Base-by-base conservation (phyloP, 2,888 invertebrate genomes). In the Ophion ellenae region DNA sequence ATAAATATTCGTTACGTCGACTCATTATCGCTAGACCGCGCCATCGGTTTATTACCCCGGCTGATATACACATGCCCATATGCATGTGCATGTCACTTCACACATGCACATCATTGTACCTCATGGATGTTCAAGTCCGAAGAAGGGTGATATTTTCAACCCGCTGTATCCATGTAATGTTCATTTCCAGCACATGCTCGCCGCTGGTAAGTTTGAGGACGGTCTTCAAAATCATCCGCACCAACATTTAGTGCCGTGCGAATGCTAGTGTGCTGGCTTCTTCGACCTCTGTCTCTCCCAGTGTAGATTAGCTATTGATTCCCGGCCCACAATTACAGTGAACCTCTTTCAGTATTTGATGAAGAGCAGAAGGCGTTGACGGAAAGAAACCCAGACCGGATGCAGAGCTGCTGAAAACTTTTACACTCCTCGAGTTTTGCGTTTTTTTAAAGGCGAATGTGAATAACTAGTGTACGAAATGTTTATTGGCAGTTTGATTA, bases 1-100 rank as follows among this genome's bases (percentile, higher is more conserved):
- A 88, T 88, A 88, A 88, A 88, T 88, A 88, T 87, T 87, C 86
- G 85, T 87, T 78, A 84, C 85, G 87, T 87, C 86, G 84, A 88
- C 85, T 87, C 84, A 86, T 88, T 88, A 88, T 88, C 88, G 81
- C 83, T 73, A 81, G 32, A 81, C 53, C 74, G 86, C 69, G 84
- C 81, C 75, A 75, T 69, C 83, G 84, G 88, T 88, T 88, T 87
- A 86, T 87, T 86, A 88, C 83, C 83, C 87, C 63, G 81, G 66
- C 81, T 84, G 78, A 79, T 63, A 81, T 71, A 28, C 20, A 61
- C 66, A 61, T n/a, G 59, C 10, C 47, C 78, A 4, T 57, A 1
- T 24, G 24, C 24, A 24, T 24, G 24, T 24, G 24, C 1, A 24
- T 24, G 1, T 1, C 24, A 24, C 24, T 24, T 1, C 24, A 24